A percentile compares a stretch with the other conserved stretches of the same genome.
Conservation (phyloP, 2,113 vertebrate species). For the Tragelaphus strepsiceros region DNA sequence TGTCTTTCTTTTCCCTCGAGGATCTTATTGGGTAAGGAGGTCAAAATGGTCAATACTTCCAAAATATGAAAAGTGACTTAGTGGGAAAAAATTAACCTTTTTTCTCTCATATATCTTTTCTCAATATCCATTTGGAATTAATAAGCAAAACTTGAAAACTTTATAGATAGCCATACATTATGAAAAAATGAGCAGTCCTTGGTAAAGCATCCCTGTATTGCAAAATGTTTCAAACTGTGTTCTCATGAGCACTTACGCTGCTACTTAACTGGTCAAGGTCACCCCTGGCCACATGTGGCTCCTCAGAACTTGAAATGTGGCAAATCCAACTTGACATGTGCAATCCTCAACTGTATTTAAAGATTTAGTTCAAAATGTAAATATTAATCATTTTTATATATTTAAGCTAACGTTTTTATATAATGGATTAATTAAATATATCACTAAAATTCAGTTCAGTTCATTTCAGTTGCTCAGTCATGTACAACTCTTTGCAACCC, state of each 20-base stretch:
- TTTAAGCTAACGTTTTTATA: background rate
- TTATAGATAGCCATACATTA: background rate
- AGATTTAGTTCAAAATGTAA: background rate
- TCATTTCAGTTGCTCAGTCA: background rate
- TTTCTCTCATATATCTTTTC: background rate
- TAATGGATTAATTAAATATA: background rate
- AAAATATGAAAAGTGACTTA: background rate
- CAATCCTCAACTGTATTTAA: background rate
- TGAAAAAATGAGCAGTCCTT: background rate
- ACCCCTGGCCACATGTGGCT: background rate
- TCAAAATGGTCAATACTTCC: background rate
- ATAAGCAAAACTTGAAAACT: background rate
- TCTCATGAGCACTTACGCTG: background rate
- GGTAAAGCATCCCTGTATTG: background rate
- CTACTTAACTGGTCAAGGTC: background rate
- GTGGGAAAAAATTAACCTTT: background rate
- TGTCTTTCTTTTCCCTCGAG: background rate
- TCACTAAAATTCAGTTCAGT: background rate
- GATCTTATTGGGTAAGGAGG: background rate
- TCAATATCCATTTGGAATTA: background rate
- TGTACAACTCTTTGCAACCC: background rate
- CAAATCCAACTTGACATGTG: background rate
- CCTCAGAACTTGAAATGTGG: background rate
- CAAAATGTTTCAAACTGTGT: background rate
- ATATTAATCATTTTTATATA: background rate